Base-by-base conservation (phyloP, 37 sponge, comb jelly and placozoan species). In the Mnemiopsis leidyi region DNA sequence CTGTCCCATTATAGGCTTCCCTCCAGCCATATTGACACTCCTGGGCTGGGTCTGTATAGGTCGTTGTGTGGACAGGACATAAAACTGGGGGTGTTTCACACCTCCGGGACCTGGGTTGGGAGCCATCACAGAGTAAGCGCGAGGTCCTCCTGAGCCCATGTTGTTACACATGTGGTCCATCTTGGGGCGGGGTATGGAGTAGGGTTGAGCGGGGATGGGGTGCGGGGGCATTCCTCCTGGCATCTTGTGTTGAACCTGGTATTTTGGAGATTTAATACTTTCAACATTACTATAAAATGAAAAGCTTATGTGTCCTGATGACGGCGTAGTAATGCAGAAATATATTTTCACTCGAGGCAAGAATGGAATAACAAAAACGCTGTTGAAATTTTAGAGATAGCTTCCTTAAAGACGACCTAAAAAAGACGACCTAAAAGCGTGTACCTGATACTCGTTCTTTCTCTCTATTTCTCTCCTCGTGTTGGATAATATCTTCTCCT, bases 1-100 rank as follows among this genome's bases (percentile, higher is more conserved):
- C 90, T 85, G 90, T 5, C 90, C 90, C 90, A 85, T 85, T n/a
- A 85, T 38, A 0, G 90, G 90, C 23, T 85, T 85, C 20, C 90
- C 90, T n/a, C 90, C 90, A 0, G 40, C 2, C 90, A 85, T 85
- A 28, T n/a, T 38, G 9, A 40, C 90, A 28, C 24, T 25, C 3
- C 73, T 28, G 73, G 73, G n/a, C 79, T 77, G 79, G 21, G 79
- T 77, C 79, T 77, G 79, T 77, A 77, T 26, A 32, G 79, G 35
- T 34, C 79, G 32, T 5, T 28, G 90, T 2, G 40, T 28, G 23
- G 61, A 40, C 0, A 85, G 36, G 29, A 85, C 61, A 61, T 85
- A 85, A 61, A 85, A 40, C 90, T 38, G 90, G 3, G 40, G 90
- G 35, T 37, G 32, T 7, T 85, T 38, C 79, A 31, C 32, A 30